These are phyloP conservation scores for Mesocentrotus franciscanus DNA, from an alignment of 53 echinoderm and acorn worm species.

Conservation along the genomic window DNA sequence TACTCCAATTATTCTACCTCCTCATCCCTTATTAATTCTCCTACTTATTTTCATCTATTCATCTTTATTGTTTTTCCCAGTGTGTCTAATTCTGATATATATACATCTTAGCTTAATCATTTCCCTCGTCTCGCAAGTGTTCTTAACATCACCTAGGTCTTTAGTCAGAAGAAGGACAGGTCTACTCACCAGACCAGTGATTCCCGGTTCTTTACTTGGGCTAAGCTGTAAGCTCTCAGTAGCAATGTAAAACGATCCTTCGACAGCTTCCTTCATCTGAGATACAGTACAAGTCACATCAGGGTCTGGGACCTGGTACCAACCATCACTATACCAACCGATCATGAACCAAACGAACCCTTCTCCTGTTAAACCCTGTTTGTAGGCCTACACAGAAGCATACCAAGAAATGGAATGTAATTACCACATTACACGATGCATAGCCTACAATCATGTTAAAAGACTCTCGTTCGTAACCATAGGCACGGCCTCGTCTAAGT, in stretches of 20 bases:
- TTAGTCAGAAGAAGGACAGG: too few relatives aligned
- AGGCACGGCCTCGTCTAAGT: not conserved
- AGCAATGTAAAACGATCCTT: conserved; percentile 73
- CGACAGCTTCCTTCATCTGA: conserved; percentile 79
- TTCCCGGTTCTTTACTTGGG: conserved; percentile 55
- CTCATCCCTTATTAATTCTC: too few relatives aligned
- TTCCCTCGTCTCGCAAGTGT: not conserved
- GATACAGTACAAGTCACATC: conserved; percentile 69
- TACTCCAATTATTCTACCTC: too few relatives aligned
- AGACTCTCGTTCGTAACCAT: not conserved
- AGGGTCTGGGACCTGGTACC: conserved; percentile 78
- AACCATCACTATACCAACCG: conserved; percentile 81
- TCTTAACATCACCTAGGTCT: not conserved
- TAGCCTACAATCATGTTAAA: not conserved
- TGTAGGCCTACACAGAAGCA: conserved; percentile 76
- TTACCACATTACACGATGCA: not conserved
- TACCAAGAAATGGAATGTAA: not conserved
- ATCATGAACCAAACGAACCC: conserved; percentile 87
- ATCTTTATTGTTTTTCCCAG: not conserved
- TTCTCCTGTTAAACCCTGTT: conserved; percentile 75
- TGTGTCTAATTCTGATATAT: not conserved
- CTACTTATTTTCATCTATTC: too few relatives aligned
- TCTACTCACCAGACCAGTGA: conserved; percentile 81
- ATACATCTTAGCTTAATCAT: not conserved
- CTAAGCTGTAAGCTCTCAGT: conserved; percentile 80